phyloP scores from a whole-genome alignment of 1,140 invertebrate species.

The Cyclargus thomasi region DNA sequence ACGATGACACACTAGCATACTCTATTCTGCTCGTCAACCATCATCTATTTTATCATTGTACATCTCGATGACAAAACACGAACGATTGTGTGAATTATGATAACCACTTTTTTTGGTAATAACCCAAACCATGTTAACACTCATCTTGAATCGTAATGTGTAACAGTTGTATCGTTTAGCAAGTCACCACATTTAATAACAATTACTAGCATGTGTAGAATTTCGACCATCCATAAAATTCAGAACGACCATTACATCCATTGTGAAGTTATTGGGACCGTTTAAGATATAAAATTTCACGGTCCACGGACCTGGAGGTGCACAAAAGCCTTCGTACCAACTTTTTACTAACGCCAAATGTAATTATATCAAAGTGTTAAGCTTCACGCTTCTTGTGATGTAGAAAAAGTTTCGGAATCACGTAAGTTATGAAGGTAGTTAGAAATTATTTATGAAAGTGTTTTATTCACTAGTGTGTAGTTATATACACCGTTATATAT shows the following conservation, averaged over 20 bases:
- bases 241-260: neutral
- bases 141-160: neutral
- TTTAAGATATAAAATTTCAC: slow-evolving; percentile 65
- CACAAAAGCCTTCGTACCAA: slow-evolving; percentile 29
- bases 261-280: slow-evolving; percentile 41
- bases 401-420: neutral
- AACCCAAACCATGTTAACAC: neutral
- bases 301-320: slow-evolving; percentile 42
- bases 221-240: neutral
- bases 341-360: slow-evolving; percentile 10
- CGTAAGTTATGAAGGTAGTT: neutral
- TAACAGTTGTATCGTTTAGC: slow-evolving; percentile 5
- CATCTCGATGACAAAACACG: no score
- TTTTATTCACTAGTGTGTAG: neutral
- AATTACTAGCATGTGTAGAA: neutral
- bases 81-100: no score
- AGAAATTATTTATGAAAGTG: neutral
- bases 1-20: no score
- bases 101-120: neutral
- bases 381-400: neutral
- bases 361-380: slow-evolving; percentile 14
- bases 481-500: no score
- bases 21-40: no score
- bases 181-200: slow-evolving; percentile 12
- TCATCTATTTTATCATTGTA: no score